phyloP scores from a whole-genome alignment of 2,888 invertebrate genomes.

The Pantelozetes paolii region DNA sequence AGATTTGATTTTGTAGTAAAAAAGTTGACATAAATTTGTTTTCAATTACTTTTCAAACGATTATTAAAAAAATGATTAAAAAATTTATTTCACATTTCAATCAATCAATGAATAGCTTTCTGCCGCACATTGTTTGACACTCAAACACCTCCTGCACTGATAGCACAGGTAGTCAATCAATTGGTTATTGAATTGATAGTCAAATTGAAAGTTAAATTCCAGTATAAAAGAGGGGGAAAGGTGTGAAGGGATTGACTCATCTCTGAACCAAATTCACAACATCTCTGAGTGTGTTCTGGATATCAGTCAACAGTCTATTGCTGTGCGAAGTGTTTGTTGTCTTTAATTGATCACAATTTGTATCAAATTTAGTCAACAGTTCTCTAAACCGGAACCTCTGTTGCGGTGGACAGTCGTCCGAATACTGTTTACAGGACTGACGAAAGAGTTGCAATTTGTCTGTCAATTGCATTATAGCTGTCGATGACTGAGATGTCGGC shows the following conservation, averaged over 20 bases:
- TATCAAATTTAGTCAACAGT: constrained; percentile 65
- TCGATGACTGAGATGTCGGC: constrained; percentile 52
- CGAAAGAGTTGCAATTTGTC: constrained; percentile 75
- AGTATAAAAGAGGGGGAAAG: too few species aligned
- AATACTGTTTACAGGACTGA: constrained; percentile 74
- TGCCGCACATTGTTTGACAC: constrained; percentile 7
- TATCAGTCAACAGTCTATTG: constrained; percentile 65
- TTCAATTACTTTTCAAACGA: too few species aligned
- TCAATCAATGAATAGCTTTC: background rate
- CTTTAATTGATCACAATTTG: constrained; percentile 62
- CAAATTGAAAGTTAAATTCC: too few species aligned
- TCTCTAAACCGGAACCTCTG: constrained; percentile 81
- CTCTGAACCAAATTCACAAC: constrained; percentile 70
- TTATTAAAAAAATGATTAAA: too few species aligned
- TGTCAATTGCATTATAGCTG: constrained; percentile 73
- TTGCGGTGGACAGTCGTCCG: constrained; percentile 77
- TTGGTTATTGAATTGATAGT: too few species aligned
- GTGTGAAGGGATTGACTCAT: constrained; percentile 50
- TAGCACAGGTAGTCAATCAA: background rate
- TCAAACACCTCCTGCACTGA: background rate
- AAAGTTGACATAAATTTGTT: too few species aligned
- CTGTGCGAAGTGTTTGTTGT: constrained; percentile 63
- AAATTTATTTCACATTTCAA: background rate
- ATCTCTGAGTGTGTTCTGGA: constrained; percentile 67
- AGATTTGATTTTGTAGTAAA: too few species aligned